phyloP scores from a whole-genome alignment of 2,113 vertebrate genomes.

The Dipodomys merriami region DNA sequence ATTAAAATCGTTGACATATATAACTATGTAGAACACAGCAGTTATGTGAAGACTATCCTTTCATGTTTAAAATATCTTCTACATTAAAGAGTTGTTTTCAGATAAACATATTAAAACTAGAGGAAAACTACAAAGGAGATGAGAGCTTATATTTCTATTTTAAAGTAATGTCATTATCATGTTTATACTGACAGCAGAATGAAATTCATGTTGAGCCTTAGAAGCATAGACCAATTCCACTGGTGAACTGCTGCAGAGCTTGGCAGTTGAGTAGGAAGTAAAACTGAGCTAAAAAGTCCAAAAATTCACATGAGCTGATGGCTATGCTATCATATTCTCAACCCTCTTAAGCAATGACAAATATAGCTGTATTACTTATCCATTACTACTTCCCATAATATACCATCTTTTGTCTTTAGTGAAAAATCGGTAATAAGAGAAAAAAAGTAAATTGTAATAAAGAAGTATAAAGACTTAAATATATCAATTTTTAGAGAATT shows the following conservation, averaged over 20 bases:
- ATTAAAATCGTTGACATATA: not conserved
- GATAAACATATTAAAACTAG: not conserved
- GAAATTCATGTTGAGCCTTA: not conserved
- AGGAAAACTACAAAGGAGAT: not conserved
- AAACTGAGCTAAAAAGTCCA: not conserved
- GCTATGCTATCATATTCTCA: not conserved
- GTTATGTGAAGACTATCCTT: not conserved
- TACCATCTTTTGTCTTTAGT: not conserved
- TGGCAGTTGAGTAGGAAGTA: slow-evolving; percentile 16
- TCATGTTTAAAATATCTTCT: not conserved
- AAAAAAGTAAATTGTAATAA: slow-evolving; percentile 23
- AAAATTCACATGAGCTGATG: slow-evolving; percentile 15
- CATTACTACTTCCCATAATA: not conserved
- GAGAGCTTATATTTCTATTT: not conserved
- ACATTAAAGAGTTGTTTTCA: not conserved
- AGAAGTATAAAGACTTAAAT: not conserved
- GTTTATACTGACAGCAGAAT: not conserved
- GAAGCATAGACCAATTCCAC: not conserved
- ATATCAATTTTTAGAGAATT: not conserved
- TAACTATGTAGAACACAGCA: not conserved
- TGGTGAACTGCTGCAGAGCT: not conserved
- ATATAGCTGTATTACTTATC: not conserved
- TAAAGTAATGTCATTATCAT: not conserved
- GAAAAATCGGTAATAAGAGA: slow-evolving; percentile 18
- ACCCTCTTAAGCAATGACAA: not conserved